Conservation (phyloP, 2,797 vertebrate species). For the Phyllotis vaccarum region DNA sequence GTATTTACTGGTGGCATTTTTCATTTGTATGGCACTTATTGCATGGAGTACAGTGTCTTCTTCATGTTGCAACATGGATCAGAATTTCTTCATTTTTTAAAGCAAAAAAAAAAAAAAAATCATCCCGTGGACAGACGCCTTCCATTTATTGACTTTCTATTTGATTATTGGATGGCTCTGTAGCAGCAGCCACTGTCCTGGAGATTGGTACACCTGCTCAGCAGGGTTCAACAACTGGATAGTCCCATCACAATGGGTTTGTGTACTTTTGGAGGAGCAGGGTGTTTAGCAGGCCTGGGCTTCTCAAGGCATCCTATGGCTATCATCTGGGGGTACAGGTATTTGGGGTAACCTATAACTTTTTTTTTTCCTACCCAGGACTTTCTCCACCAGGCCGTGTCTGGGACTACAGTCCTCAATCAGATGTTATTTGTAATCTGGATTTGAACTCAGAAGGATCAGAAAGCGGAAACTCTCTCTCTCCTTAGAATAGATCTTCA, state of each 20-base stretch:
- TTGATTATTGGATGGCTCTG: not conserved
- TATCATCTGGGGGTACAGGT: not conserved
- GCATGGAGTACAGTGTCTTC: not conserved
- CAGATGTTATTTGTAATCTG: not conserved
- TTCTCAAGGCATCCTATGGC: not conserved
- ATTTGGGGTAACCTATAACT: fast-evolving
- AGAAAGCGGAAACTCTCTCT: not conserved
- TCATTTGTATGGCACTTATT: fast-evolving
- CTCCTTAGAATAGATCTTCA: not conserved
- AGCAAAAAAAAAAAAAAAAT: not conserved
- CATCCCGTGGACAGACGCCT: fast-evolving
- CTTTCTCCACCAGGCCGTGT: fast-evolving
- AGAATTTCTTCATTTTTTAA: not conserved
- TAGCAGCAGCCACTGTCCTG: not conserved
- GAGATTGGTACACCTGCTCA: not conserved
- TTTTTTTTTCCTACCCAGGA: not conserved
- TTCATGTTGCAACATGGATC: fast-evolving
- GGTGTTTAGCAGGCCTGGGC: not conserved
- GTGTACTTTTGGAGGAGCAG: fast-evolving
- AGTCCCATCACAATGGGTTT: fast-evolving
- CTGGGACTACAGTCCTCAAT: not conserved
- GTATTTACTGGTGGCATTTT: not conserved
- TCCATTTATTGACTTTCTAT: fast-evolving
- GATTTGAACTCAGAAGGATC: not conserved
- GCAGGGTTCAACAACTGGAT: fast-evolving